A percentile compares a stretch with the other conserved stretches of the same genome.
Conservation (phyloP, 2,888 invertebrate species). For the Zygaena filipendulae region DNA sequence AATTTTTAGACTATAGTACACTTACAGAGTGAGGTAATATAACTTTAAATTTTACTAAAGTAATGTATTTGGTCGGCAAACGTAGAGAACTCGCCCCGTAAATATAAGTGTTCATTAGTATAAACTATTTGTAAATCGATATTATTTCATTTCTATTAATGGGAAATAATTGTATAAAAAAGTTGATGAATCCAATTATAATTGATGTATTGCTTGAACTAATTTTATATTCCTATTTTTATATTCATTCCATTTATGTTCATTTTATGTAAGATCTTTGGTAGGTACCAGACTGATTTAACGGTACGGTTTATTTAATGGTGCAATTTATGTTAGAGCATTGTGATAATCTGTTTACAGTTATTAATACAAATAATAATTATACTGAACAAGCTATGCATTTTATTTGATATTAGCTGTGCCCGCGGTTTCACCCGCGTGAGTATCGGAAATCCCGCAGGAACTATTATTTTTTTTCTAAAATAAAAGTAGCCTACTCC, state of each 20-base stretch:
- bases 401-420: no score
- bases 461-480: no score
- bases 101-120: conserved; percentile 64
- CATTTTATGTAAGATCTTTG: conserved; percentile 53
- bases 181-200: conserved; percentile 40
- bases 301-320: conserved; percentile 66
- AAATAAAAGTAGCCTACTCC: no score
- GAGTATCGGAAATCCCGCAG: no score
- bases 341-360: conserved; percentile 69
- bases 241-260: conserved; percentile 63
- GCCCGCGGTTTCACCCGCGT: no score
- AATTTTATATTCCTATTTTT: conserved; percentile 59
- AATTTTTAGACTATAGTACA: conserved; percentile 42
- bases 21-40: conserved; percentile 36
- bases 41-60: conserved; percentile 55
- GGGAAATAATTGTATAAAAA: no score
- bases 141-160: no score
- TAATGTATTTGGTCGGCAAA: conserved; percentile 23
- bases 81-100: conserved; percentile 44
- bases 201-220: conserved; percentile 46
- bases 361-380: conserved; percentile 24
- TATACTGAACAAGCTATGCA: no score
- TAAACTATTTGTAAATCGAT: conserved; percentile 43
- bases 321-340: conserved; percentile 69
- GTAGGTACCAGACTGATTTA: conserved; percentile 69